Conservation (phyloP, 2,797 vertebrate species). For the Notamacropus eugenii region DNA sequence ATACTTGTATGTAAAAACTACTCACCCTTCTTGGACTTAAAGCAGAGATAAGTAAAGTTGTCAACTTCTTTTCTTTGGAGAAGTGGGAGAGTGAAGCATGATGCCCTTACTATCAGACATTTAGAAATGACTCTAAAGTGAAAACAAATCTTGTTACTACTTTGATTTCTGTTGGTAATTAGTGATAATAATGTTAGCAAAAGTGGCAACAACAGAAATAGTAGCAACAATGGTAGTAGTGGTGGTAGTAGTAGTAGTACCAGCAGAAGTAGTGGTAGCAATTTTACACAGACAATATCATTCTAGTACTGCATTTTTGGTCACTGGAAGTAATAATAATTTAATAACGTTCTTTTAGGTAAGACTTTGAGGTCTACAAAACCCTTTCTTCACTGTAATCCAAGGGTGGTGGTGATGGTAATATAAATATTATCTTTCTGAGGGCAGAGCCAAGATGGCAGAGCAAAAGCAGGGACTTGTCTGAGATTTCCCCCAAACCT, state of each 20-base stretch:
- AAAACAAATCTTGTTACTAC: neutral
- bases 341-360: neutral
- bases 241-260: neutral
- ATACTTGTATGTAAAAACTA: neutral
- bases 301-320: neutral
- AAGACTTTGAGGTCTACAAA: neutral
- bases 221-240: neutral
- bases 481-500: too few species aligned
- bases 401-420: neutral
- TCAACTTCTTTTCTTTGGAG: neutral
- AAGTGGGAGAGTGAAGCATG: neutral
- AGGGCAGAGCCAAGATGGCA: too few species aligned
- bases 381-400: neutral
- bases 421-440: too few species aligned
- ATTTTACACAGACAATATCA: neutral
- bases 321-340: neutral
- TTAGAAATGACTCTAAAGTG: neutral
- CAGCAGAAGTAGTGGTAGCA: neutral
- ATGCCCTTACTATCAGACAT: neutral
- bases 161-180: too few species aligned
- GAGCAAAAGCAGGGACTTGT: too few species aligned
- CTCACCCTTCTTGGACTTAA: neutral
- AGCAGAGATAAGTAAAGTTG: neutral
- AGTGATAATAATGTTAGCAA: too few species aligned
- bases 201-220: too few species aligned